Evolutionary conservation across 2,888 invertebrate species (phyloP), one percentile per base, ranked within the genome.

Genomic region (Drosophila meridionalis): DNA sequence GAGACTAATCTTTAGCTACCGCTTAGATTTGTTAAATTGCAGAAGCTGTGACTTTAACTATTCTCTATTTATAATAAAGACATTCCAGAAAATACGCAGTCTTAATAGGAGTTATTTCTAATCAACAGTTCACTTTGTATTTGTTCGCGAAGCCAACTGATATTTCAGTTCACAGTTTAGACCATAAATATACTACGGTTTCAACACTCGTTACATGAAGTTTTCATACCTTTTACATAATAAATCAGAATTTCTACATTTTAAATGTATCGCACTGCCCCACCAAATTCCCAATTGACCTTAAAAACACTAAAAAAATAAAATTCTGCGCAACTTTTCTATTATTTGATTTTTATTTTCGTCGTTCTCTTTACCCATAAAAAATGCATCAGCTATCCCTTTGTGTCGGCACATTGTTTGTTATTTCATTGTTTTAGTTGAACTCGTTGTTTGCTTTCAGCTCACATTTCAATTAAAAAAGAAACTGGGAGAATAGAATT

Each of bases 351-450:
- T 53, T 42, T 38, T 48, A n/a, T 57, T 38, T 52, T 61, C 40
- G 30, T 28, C 47, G 20, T 66, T 59, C 48, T 61, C 47, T 61
- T 12, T 30, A 32, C 50, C 53, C 52, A 69, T 83, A 65, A 79
- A 80, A 80, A 80, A 76, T 83, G 66, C 71, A 80, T 67, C 65
- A 69, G 65, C 53, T 64, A 66, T 83, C 68, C 64, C 67, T 71
- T 69, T 71, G 67, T 83, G 69, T 64, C 53, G 59, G 48, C 34
- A 62, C 61, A 71, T 67, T 80, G 63, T 78, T 77, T 70, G 60
- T 61, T 48, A 36, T 73, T 81, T 81, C 73, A 78, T 66, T 75
- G 80, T 79, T 79, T 78, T 48, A 45, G 59, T 63, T 78, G 60
- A 68, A 63, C 72, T 69, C 47, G 50, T 52, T 72, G 45, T 43